These are phyloP conservation scores for Drosophila sechellia DNA, from an alignment of 1,140 invertebrate genomes.

Conservation along the genomic window DNA sequence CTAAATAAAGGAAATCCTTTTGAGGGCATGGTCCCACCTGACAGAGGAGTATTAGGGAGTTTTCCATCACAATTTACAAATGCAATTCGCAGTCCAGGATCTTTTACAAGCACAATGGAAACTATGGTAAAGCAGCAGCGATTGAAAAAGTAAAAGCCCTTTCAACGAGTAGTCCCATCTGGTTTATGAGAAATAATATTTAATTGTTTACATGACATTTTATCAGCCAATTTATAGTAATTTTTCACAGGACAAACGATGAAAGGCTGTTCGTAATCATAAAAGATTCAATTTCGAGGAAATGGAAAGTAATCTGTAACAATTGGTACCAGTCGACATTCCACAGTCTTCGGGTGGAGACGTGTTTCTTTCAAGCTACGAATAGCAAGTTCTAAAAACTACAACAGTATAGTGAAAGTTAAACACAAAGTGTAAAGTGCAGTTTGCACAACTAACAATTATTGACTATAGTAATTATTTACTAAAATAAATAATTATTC, in stretches of 20 bases:
- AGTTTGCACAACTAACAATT: no score
- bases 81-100: background rate
- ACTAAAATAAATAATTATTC: no score
- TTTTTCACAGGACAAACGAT: no score
- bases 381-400: no score
- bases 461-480: no score
- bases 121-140: background rate
- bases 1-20: slow-evolving; percentile 7
- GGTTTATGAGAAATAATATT: background rate
- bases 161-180: background rate
- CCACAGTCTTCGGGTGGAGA: no score
- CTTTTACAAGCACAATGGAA: background rate
- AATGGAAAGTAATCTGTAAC: background rate
- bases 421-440: no score
- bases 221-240: no score
- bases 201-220: no score
- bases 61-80: slow-evolving; percentile 1
- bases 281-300: background rate
- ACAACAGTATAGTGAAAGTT: no score
- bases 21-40: slow-evolving; percentile 10
- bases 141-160: background rate
- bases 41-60: background rate
- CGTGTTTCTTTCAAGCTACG: no score
- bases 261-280: background rate
- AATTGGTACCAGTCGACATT: slow-evolving; percentile 5